These are phyloP conservation scores for Craterocephalus amniculus DNA, from an alignment of 2,797 vertebrate genomes.

Conservation along the genomic window DNA sequence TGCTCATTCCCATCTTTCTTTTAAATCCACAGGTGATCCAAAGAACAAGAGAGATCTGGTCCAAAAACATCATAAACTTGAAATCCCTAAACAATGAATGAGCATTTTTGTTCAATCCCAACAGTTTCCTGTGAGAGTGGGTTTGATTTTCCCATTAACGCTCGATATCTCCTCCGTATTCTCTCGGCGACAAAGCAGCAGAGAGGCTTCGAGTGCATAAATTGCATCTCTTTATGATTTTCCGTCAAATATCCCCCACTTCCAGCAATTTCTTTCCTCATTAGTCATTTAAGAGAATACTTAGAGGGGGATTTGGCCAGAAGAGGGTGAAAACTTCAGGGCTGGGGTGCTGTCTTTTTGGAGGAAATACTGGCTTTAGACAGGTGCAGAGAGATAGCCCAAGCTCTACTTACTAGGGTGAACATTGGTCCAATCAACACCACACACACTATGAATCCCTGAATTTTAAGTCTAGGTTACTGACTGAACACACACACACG, in stretches of 20 bases:
- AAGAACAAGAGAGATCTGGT: slow-evolving; percentile 24
- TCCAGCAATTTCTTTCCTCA: neutral
- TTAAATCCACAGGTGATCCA: slow-evolving; percentile 39
- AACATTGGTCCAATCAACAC: slow-evolving; percentile 45
- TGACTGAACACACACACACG: slow-evolving; percentile 9
- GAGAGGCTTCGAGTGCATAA: slow-evolving; percentile 13
- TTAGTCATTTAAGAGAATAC: slow-evolving; percentile 16
- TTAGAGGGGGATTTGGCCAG: slow-evolving; percentile 31
- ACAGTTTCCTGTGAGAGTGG: slow-evolving; percentile 10
- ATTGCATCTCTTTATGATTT: slow-evolving; percentile 30
- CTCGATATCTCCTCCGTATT: slow-evolving; percentile 7
- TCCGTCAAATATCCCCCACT: neutral
- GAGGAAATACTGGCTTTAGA: slow-evolving; percentile 42
- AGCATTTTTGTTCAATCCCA: slow-evolving; percentile 28
- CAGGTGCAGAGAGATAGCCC: slow-evolving; percentile 38
- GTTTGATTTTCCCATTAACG: slow-evolving; percentile 22
- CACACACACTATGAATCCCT: slow-evolving; percentile 59
- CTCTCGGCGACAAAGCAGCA: slow-evolving; percentile 9
- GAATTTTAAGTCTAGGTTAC: slow-evolving; percentile 52
- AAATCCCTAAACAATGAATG: slow-evolving; percentile 16
- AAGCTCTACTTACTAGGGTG: slow-evolving; percentile 2
- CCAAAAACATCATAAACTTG: neutral
- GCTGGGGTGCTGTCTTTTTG: slow-evolving; percentile 23
- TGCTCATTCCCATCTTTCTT: slow-evolving; percentile 19
- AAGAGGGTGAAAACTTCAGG: slow-evolving; percentile 24